Percentiles rank a stretch among this genome's conserved stretches.
phyloP scores from a whole-genome alignment of 2,888 invertebrate species.

The Brenthis ino region DNA sequence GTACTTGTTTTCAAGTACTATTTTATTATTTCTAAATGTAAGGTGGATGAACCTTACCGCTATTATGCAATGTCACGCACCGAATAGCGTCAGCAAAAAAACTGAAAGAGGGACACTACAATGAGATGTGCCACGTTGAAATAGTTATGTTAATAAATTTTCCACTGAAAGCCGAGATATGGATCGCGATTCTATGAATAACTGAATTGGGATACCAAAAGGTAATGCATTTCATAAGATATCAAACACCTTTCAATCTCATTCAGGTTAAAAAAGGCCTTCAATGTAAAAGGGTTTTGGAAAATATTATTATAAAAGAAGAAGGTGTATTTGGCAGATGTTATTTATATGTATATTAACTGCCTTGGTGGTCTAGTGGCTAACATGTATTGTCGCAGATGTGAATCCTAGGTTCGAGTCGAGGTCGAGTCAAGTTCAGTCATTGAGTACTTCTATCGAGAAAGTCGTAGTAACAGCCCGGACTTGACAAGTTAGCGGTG shows the following conservation, averaged over 20 bases:
- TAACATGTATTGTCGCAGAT: no score
- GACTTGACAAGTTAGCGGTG: no score
- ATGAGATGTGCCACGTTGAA: slow-evolving; percentile 23
- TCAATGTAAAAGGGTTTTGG: neutral
- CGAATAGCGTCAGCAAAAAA: slow-evolving; percentile 24
- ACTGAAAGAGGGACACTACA: slow-evolving; percentile 23
- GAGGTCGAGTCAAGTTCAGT: no score
- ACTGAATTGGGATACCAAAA: slow-evolving; percentile 60
- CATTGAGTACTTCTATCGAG: no score
- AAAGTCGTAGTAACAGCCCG: no score
- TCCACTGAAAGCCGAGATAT: slow-evolving; percentile 39
- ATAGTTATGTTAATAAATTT: slow-evolving; percentile 37
- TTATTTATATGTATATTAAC: no score
- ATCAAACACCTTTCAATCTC: slow-evolving; percentile 47
- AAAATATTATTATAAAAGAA: no score
- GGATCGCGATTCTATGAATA: slow-evolving; percentile 67
- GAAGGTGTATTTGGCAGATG: no score
- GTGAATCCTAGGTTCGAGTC: no score
- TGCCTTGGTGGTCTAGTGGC: no score
- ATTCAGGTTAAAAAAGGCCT: slow-evolving; percentile 13
- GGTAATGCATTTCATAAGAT: slow-evolving; percentile 61
- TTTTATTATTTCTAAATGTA: neutral
- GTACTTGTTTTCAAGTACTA: neutral
- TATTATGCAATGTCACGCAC: slow-evolving; percentile 27
- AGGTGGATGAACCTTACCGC: slow-evolving; percentile 5